Conservation (phyloP, 2,113 vertebrate species). For the Panthera uncia region DNA sequence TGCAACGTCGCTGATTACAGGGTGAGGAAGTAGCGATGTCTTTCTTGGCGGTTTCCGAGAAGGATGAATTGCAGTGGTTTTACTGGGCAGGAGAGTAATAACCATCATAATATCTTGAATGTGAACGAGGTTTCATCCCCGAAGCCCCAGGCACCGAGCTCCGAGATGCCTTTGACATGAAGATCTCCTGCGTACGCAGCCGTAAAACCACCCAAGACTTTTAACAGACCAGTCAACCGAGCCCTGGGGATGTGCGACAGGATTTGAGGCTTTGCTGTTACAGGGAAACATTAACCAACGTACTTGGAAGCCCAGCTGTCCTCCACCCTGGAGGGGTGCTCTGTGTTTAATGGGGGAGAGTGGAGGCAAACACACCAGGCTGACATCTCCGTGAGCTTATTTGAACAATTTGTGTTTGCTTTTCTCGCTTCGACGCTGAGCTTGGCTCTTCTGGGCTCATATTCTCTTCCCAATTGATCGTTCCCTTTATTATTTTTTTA, state of each 20-base stretch:
- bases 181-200: background rate
- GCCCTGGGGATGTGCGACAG: background rate
- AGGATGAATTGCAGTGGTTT: background rate
- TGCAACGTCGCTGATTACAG: background rate
- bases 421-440: accelerated
- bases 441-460: background rate
- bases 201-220: background rate
- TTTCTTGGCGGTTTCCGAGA: background rate
- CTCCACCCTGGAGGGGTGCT: accelerated
- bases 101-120: too few relatives aligned
- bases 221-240: background rate
- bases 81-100: background rate
- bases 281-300: background rate
- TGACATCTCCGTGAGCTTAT: accelerated
- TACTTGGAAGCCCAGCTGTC: background rate
- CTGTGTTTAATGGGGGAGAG: background rate
- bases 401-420: background rate
- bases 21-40: background rate
- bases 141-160: background rate
- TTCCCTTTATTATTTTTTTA: background rate
- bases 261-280: background rate
- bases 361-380: background rate
- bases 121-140: background rate
- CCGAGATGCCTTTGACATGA: background rate
- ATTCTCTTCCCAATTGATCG: background rate